Conservation (phyloP, 2,797 vertebrate genomes). For the Pseudomugil tenellus region DNA sequence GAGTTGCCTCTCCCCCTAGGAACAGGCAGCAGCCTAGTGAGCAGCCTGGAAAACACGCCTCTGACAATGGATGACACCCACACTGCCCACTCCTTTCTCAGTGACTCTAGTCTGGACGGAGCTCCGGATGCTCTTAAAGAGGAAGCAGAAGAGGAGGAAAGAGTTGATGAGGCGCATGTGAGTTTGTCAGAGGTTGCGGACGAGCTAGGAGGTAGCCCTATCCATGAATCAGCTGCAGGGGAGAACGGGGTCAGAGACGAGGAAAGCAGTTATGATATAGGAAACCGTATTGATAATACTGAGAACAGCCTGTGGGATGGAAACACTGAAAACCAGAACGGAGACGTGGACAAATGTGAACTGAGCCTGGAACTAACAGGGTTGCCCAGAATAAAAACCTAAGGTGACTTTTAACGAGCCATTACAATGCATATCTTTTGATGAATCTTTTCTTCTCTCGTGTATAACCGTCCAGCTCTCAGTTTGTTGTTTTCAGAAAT, state of each 20-base stretch:
- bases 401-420: constrained; percentile 40
- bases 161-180: constrained; percentile 30
- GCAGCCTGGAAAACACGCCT: constrained; percentile 54
- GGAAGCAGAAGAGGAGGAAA: constrained; percentile 70
- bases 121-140: constrained; percentile 64
- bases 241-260: constrained; percentile 31
- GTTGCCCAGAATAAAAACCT: constrained; percentile 71
- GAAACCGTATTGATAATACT: constrained; percentile 26
- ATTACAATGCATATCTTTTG: constrained; percentile 50
- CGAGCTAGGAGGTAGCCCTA: constrained; percentile 24
- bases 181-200: constrained; percentile 31
- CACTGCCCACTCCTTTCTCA: constrained; percentile 77
- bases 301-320: constrained; percentile 48
- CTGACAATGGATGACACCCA: constrained; percentile 72
- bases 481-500: constrained; percentile 37
- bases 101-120: constrained; percentile 83
- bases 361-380: constrained; percentile 61
- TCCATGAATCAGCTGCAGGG: constrained; percentile 25
- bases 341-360: constrained; percentile 70
- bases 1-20: constrained; percentile 69
- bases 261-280: constrained; percentile 37
- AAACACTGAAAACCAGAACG: constrained; percentile 50
- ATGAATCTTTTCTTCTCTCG: constrained; percentile 27
- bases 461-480: constrained; percentile 29
- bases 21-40: constrained; percentile 16